A percentile compares a stretch with the other conserved stretches of the same genome.
Conservation (phyloP, 35 echinoderm and acorn worm species). For the Apostichopus californicus region DNA sequence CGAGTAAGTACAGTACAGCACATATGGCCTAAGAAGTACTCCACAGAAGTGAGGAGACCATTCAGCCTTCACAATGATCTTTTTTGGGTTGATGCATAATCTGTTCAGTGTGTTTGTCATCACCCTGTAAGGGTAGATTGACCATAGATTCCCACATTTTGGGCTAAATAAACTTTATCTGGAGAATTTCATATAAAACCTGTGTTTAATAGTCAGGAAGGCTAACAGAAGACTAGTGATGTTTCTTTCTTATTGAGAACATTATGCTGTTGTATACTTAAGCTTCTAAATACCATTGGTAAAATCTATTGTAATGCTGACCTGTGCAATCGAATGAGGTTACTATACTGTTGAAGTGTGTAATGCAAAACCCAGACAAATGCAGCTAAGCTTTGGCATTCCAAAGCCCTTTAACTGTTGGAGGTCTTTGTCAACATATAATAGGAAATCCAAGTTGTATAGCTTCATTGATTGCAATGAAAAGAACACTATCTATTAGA, state of each 20-base stretch:
- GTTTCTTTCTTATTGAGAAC: neutral
- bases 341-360: neutral
- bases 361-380: neutral
- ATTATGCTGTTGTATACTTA: neutral
- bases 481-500: neutral
- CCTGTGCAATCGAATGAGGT: neutral
- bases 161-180: too few relatives aligned
- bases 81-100: too few relatives aligned
- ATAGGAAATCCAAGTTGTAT: neutral
- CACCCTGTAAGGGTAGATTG: too few relatives aligned
- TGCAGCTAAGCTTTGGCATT: neutral
- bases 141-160: too few relatives aligned
- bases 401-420: neutral
- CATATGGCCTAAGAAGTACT: too few relatives aligned
- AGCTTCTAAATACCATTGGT: neutral
- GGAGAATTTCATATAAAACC: too few relatives aligned
- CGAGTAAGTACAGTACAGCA: neutral
- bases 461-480: neutral
- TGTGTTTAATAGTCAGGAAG: too few relatives aligned
- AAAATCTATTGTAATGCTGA: neutral
- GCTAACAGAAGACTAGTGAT: too few relatives aligned
- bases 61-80: too few relatives aligned
- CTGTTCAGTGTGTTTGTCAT: too few relatives aligned
- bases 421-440: conserved; percentile 9
- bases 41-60: too few relatives aligned